These are phyloP conservation scores for Gortyna flavago DNA, from an alignment of 2,888 invertebrate species.

Conservation along the genomic window DNA sequence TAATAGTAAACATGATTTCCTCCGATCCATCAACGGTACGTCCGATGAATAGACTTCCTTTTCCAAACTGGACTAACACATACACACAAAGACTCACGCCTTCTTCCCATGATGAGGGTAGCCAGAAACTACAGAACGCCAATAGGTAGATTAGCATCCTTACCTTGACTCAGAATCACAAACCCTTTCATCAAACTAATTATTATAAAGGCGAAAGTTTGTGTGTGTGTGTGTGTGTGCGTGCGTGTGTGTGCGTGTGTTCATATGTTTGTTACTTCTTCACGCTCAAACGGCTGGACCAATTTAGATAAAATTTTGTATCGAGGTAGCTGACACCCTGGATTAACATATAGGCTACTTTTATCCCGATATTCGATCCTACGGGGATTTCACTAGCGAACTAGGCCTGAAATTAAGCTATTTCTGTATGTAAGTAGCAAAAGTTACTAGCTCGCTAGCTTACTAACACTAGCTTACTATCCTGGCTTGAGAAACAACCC, in stretches of 20 bases:
- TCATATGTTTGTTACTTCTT: no score
- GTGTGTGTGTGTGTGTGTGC: no score
- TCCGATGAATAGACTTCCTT: not conserved
- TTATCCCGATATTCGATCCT: no score
- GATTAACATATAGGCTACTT: no score
- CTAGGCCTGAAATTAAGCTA: not conserved
- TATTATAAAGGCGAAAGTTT: no score
- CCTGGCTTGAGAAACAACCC: not conserved
- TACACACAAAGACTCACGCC: not conserved
- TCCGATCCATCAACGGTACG: not conserved
- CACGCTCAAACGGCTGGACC: no score
- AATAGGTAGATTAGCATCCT: not conserved
- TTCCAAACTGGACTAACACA: not conserved
- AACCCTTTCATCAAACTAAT: not conserved
- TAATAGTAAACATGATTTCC: not conserved
- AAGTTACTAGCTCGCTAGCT: not conserved
- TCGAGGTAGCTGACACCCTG: no score
- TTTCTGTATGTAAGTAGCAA: not conserved
- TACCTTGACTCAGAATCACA: not conserved
- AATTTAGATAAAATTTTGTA: no score
- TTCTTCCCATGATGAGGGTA: not conserved
- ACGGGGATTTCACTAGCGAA: not conserved
- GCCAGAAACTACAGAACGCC: not conserved
- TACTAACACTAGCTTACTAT: not conserved
- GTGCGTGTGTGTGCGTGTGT: no score